Evolutionary conservation across 2,113 vertebrate genomes (phyloP).

Genomic region (Bombycilla garrulus): DNA sequence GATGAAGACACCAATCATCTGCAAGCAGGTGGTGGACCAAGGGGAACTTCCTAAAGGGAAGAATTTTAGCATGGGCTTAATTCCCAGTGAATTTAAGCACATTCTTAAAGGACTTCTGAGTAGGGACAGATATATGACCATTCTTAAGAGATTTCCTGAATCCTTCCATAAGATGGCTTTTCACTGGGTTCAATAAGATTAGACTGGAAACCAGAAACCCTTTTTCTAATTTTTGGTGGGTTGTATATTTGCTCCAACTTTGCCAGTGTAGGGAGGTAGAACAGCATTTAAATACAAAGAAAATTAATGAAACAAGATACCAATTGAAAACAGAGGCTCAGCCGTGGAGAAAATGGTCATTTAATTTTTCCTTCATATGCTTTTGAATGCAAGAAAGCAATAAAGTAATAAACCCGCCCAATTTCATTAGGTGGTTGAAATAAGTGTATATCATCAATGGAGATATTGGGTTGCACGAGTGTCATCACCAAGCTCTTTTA

Average conservation of each 20-base stretch:
- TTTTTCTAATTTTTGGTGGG: neutral
- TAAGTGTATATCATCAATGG: conserved; percentile 36
- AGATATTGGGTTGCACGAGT: conserved; percentile 48
- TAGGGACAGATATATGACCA: neutral
- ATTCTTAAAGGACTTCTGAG: neutral
- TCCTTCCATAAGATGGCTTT: neutral
- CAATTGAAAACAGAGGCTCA: conserved; percentile 52
- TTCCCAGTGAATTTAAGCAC: neutral
- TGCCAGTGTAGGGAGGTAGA: neutral
- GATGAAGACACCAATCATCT: neutral
- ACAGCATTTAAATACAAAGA: neutral
- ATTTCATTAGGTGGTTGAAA: conserved; percentile 54
- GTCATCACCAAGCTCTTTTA: conserved; percentile 54
- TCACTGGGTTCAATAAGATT: neutral
- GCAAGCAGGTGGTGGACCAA: neutral
- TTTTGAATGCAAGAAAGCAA: conserved; percentile 35
- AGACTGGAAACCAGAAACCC: conserved; percentile 29
- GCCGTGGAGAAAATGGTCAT: conserved; percentile 14
- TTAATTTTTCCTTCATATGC: conserved; percentile 41
- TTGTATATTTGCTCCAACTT: conserved; percentile 42
- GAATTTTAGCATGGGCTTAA: neutral
- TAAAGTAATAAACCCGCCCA: conserved; percentile 20
- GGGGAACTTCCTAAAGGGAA: neutral
- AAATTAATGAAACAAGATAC: conserved; percentile 54
- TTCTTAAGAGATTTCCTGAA: conserved; percentile 33